Base-by-base conservation (phyloP, 2,797 vertebrate genomes). In the Manis javanica region DNA sequence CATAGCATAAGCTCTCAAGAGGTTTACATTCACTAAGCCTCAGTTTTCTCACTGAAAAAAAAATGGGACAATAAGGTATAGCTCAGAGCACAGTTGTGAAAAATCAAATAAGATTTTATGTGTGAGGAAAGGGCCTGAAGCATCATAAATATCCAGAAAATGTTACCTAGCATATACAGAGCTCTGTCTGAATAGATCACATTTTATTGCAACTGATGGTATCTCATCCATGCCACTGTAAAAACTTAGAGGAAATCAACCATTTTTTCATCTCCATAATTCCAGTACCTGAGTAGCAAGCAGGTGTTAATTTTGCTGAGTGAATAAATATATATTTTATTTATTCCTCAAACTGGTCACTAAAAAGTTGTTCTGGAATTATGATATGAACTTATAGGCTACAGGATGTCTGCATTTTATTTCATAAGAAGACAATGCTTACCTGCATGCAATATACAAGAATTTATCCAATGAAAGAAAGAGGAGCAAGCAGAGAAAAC, bases 71-170 rank as follows among this genome's bases (percentile, higher is more conserved):
- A 61, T 63, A 81, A 95, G 75, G 16, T 39, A 91, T 77, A 92
- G 92, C 3, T 83, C 37, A 34, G 7, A 42, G 8, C 34, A 13
- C 34, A 89, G 24, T 42, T 88, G 16, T 86, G 5, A 92, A 74
- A 95, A 82, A 68, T 59, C 53, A 94, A 64, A n/a, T 61, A 96
- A 95, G 13, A 77, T 79, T 71, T 51, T 71, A 42, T 24, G n/a
- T 61, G 21, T 82, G 26, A 83, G 3, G 55, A 82, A 26, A 92
- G 13, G 21, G 5, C 42, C 24, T 95, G 5, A 26, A 71, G 77
- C 7, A n/a, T 59, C n/a, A 64, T 26, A 63, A 21, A 5, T 19
- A 64, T 39, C 31, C 31, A 16, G 53, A 61, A 96, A 91, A 31
- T 19, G 13, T 72, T 19, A 37, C 16, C n/a, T 92, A 12, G 14